Conservation (phyloP, 2,888 invertebrate species). For the Apomyelois bistriatella region DNA sequence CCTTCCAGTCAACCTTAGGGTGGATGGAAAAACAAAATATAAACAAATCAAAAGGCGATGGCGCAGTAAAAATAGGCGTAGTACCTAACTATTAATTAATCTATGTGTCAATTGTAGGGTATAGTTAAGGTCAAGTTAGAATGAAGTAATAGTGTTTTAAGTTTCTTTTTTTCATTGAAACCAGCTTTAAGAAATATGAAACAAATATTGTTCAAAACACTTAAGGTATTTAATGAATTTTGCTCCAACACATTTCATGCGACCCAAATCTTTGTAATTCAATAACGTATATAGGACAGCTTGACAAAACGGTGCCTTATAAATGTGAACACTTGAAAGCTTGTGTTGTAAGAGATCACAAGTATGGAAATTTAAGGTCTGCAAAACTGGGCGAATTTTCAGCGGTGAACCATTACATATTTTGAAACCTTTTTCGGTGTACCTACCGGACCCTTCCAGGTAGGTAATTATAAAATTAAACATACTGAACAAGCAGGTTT, state of each 20-base stretch:
- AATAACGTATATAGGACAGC: neutral
- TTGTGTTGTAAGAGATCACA: neutral
- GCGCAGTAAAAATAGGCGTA: too few relatives aligned
- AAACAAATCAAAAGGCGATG: too few relatives aligned
- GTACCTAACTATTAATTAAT: too few relatives aligned
- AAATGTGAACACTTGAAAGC: constrained; percentile 2
- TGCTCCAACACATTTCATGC: neutral
- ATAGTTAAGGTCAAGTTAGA: too few relatives aligned
- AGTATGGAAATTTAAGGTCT: constrained; percentile 5
- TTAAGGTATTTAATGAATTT: neutral
- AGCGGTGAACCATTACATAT: constrained; percentile 1
- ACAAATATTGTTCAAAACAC: neutral
- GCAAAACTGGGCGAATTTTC: neutral
- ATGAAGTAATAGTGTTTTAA: too few relatives aligned
- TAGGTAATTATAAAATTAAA: constrained; percentile 1
- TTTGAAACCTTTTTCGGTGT: neutral
- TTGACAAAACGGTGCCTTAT: neutral
- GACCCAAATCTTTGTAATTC: neutral
- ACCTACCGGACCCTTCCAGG: neutral
- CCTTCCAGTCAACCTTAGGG: too few relatives aligned
- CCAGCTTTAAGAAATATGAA: neutral
- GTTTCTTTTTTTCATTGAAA: neutral
- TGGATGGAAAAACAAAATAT: too few relatives aligned
- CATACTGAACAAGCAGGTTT: neutral
- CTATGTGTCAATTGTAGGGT: too few relatives aligned